Conservation (phyloP, 2,113 vertebrate species). For the Chloropsis cyanopogon region DNA sequence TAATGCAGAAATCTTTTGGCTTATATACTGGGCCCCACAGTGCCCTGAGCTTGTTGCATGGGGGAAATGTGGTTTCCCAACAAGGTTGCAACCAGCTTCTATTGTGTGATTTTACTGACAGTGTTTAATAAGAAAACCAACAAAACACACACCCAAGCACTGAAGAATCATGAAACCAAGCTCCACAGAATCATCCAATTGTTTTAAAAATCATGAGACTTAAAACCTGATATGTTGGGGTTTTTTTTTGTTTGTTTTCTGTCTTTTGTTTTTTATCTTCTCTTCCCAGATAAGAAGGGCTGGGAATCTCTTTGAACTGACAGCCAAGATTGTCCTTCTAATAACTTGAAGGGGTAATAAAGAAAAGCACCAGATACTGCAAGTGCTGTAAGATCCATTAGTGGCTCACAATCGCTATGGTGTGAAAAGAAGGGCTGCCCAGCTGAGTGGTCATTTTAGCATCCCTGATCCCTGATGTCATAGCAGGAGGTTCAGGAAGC, state of each 20-base stretch:
- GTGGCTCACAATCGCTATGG: not conserved
- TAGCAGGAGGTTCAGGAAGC: not conserved
- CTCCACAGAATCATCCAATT: not conserved
- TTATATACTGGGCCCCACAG: not conserved
- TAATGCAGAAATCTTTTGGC: conserved; percentile 50
- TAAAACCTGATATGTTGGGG: fast-evolving
- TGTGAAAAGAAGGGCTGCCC: not conserved
- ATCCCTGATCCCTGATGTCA: fast-evolving
- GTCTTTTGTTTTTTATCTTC: not conserved
- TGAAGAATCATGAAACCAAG: not conserved
- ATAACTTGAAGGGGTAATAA: not conserved
- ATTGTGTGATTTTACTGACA: not conserved
- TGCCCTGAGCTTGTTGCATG: not conserved
- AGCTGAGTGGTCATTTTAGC: not conserved
- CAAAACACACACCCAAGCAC: not conserved
- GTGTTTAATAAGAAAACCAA: not conserved
- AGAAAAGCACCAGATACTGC: not conserved
- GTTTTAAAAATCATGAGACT: not conserved
- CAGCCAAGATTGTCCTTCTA: not conserved
- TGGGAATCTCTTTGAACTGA: not conserved
- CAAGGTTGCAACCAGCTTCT: not conserved
- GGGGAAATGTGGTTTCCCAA: conserved; percentile 8
- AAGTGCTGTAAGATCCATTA: not conserved
- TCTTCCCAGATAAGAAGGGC: not conserved
- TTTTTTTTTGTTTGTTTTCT: not conserved